phyloP scores from a whole-genome alignment of 2,797 vertebrate genomes.

The Microchirus variegatus region DNA sequence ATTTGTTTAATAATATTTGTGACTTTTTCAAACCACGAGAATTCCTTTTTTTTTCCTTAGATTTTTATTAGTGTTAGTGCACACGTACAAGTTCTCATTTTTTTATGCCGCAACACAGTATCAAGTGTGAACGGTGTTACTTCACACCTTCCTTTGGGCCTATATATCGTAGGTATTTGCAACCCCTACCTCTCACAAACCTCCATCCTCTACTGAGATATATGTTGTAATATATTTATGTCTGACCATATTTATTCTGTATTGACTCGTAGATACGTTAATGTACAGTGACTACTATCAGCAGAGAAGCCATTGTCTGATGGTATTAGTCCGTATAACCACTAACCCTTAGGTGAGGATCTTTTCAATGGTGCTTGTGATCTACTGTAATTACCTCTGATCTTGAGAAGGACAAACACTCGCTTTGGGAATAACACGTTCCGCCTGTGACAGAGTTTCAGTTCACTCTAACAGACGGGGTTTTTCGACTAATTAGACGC shows the following conservation, averaged over 20 bases:
- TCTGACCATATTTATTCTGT: constrained; percentile 84
- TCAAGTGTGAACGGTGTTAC: constrained; percentile 48
- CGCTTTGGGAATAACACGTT: constrained; percentile 36
- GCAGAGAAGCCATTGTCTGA: constrained; percentile 57
- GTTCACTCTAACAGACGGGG: constrained; percentile 13
- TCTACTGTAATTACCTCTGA: constrained; percentile 80
- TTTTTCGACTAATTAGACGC: neutral
- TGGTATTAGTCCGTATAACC: constrained; percentile 62
- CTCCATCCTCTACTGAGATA: constrained; percentile 71
- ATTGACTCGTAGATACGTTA: constrained; percentile 69
- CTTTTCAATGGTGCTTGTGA: constrained; percentile 76
- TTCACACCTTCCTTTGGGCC: constrained; percentile 44
- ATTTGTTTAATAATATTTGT: constrained; percentile 15
- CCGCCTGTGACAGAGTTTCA: constrained; percentile 14
- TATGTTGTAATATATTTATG: constrained; percentile 77
- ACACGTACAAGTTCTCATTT: constrained; percentile 53
- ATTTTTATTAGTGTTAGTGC: constrained; percentile 3
- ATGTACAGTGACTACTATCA: constrained; percentile 61
- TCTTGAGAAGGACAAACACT: constrained; percentile 60
- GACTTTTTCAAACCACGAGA: neutral
- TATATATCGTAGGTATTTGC: constrained; percentile 58
- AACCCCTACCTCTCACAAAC: constrained; percentile 82
- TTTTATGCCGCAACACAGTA: constrained; percentile 44
- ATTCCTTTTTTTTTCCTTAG: constrained; percentile 1
- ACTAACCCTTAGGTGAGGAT: constrained; percentile 66